phyloP scores from a whole-genome alignment of 2,113 vertebrate species.

The Condylura cristata region DNA sequence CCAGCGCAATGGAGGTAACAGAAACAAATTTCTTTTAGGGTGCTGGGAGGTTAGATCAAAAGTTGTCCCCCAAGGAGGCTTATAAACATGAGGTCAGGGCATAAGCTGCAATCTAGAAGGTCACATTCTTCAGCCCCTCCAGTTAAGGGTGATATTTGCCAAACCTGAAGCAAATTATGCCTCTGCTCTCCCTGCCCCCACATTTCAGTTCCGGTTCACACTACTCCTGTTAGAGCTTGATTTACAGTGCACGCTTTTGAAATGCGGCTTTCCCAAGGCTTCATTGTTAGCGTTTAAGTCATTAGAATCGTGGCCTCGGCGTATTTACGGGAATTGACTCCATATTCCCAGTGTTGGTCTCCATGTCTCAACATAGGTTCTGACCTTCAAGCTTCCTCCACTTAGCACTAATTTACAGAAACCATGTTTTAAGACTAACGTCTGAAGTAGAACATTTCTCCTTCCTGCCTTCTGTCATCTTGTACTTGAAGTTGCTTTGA shows the following conservation, averaged over 20 bases:
- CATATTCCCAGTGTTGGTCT: not conserved
- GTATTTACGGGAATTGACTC: conserved; percentile 40
- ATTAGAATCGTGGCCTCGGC: conserved; percentile 15
- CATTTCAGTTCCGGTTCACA: not conserved
- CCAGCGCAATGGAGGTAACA: not conserved
- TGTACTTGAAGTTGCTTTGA: conserved; percentile 38
- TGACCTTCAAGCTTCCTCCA: not conserved
- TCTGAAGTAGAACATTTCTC: not conserved
- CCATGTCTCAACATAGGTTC: not conserved
- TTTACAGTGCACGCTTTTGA: conserved; percentile 71
- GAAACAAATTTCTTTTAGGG: conserved; percentile 22
- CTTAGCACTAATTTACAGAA: conserved; percentile 16
- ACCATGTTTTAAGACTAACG: not conserved
- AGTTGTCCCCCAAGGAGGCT: conserved; percentile 22
- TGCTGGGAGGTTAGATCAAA: not conserved
- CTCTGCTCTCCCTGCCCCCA: not conserved
- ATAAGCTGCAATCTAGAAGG: not conserved
- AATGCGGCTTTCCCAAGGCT: conserved; percentile 47
- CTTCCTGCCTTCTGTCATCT: not conserved
- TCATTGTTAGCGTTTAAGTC: conserved; percentile 66
- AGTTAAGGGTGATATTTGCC: conserved; percentile 4
- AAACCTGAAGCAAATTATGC: conserved; percentile 9
- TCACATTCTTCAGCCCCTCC: not conserved
- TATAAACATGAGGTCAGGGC: conserved; percentile 9
- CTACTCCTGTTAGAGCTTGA: not conserved